Evolutionary conservation across 1,140 invertebrate genomes (phyloP), one percentile per base, ranked within the genome.

Genomic region (Sarcophaga peregrina): DNA sequence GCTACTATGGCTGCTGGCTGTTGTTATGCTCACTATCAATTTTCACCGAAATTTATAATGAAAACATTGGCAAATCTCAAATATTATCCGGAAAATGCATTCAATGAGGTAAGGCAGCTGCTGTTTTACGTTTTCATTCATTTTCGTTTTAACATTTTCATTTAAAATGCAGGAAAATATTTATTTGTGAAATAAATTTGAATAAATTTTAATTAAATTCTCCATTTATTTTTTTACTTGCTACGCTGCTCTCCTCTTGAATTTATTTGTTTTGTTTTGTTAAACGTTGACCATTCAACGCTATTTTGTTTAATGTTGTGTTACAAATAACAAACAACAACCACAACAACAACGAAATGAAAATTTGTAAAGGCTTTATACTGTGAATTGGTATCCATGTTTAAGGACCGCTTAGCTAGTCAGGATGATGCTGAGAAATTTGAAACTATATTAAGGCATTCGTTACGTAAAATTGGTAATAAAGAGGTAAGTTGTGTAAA

Each of bases 371-470:
- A 95, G 93, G 93, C 94, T 15, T 91, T 96, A 85, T 90, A 92
- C 58, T 94, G 96, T 86, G 97, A 98, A 92, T 94, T 95, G 7
- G 90, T 92, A 45, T 91, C 94, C 84, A 92, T 97, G 85, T 98
- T 98, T 90, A 92, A 92, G 83, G 96, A 98, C 87, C 93, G 94
- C 86, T 91, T 98, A 37, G 93, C 94, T 4, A 93, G 92, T 50
- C 90, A 92, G 45, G 93, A 96, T 25, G 94, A 97, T 84, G 92
- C 92, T 73, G 88, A 90, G 5, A 92, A 93, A 87, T 96, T 96
- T 89, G 93, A 95, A 85, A 87, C 91, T 8, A 93, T 97, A 83
- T 83, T 92, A 88, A 92, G 92, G 83, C 92, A 93, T 88, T 88
- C 91, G 75, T 89, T 95, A 85, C 92, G 92, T 80, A 91, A 92